Conservation (phyloP, 2,888 invertebrate genomes). For the Dicyrtoma fusca region DNA sequence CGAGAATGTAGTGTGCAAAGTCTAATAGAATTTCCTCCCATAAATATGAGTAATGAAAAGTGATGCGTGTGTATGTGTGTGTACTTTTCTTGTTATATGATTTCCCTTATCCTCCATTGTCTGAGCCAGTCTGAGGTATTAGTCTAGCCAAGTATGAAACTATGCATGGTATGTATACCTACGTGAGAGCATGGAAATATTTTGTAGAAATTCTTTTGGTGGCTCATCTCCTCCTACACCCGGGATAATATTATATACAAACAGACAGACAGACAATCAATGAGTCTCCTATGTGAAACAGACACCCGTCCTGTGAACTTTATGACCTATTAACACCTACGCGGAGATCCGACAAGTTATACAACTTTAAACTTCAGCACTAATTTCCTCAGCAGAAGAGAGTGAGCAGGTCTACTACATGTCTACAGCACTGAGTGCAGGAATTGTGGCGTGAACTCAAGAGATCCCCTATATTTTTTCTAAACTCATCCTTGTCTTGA, state of each 20-base stretch:
- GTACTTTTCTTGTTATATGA: slow-evolving; percentile 7
- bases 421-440: too few species aligned
- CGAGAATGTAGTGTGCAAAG: background rate
- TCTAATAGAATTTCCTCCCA: slow-evolving; percentile 8
- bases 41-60: slow-evolving; percentile 27
- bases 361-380: too few species aligned
- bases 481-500: too few species aligned
- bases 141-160: too few species aligned
- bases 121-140: too few species aligned
- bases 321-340: slow-evolving; percentile 45
- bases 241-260: slow-evolving; percentile 19
- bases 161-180: too few species aligned
- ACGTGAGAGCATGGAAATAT: too few species aligned
- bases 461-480: too few species aligned
- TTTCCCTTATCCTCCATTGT: background rate
- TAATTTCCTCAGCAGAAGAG: too few species aligned
- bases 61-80: background rate
- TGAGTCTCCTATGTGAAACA: slow-evolving; percentile 28
- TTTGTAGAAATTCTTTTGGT: background rate
- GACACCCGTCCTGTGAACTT: slow-evolving; percentile 40
- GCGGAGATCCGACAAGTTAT: background rate
- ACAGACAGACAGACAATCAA: slow-evolving; percentile 20
- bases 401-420: too few species aligned
- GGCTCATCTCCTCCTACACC: slow-evolving; percentile 9
- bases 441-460: too few species aligned